These are phyloP conservation scores for Sphaerophoria rueppellii DNA, from an alignment of 2,888 invertebrate species.

Conservation along the genomic window DNA sequence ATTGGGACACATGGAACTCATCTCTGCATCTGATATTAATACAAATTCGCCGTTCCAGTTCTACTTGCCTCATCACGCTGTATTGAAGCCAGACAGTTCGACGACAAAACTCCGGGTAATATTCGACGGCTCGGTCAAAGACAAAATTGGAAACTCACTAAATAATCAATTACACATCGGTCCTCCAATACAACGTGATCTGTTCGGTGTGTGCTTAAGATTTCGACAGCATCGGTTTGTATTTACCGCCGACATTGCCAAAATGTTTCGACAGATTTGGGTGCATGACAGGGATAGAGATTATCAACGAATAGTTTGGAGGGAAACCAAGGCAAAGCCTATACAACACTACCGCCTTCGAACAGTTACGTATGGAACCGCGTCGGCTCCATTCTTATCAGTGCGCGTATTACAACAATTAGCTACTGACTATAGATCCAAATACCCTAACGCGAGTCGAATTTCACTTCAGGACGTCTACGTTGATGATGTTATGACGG, in stretches of 20 bases:
- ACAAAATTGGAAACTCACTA: conserved; percentile 6
- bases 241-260: conserved; percentile 60
- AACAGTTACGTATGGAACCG: conserved; percentile 69
- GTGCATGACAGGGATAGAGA: conserved; percentile 44
- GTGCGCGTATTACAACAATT: conserved; percentile 66
- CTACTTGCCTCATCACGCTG: conserved; percentile 29
- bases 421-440: conserved; percentile 43
- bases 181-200: neutral
- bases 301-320: conserved; percentile 68
- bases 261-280: conserved; percentile 72
- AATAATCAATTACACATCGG: conserved; percentile 25
- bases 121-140: neutral
- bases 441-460: conserved; percentile 50
- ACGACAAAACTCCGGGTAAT: conserved; percentile 22
- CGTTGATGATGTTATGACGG: conserved; percentile 68
- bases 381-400: conserved; percentile 60
- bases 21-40: conserved; percentile 1
- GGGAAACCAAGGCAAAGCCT: conserved; percentile 18
- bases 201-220: conserved; percentile 17
- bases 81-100: conserved; percentile 33
- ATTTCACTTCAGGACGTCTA: conserved; percentile 63
- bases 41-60: neutral
- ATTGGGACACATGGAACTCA: conserved; percentile 26
- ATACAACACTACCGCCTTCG: conserved; percentile 58
- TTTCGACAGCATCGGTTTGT: conserved; percentile 65